Evolutionary conservation across 1,140 invertebrate genomes (phyloP), one percentile per base, ranked within the genome.

Genomic region (Lepidurus arcticus): DNA sequence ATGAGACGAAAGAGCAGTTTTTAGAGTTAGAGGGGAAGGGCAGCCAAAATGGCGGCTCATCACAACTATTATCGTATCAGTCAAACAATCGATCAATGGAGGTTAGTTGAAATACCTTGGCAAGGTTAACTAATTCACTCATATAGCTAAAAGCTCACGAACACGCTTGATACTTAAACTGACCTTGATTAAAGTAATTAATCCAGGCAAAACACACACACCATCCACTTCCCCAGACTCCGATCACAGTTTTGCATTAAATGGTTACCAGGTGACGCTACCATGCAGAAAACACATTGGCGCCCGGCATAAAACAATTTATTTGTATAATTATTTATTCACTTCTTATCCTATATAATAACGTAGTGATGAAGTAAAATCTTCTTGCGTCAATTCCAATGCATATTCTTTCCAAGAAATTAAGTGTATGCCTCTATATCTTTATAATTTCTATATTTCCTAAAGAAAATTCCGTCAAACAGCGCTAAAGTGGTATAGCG

Each of bases 131-230:
- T 13, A 1, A 65, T n/a, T 65, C 21, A 11, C 13, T 13, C 13
- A 11, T 65, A 65, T 6, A 21, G 4, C 21, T 65, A 65, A 13
- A 65, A 65, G 47, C 47, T 65, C 47, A 65, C 47, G 47, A 65
- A 9, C 47, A 65, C 47, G 13, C 21, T 13, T 13, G 47, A 13
- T n/a, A 65, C 47, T 65, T 65, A 13, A 65, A 65, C 47, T 65
- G 47, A 65, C 47, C 47, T 65, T 65, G 47, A 65, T 65, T 65
- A 65, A 65, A 13, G 47, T 65, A 65, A 65, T 65, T 65, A 65
- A 65, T 65, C 47, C 47, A 65, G 47, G 47, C 47, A 65, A 65
- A 65, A 65, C 47, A 65, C 21, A 53, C 11, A 65, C 47, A 65
- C 47, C 47, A 65, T 65, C 13, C 47, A 65, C 47, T 65, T 65